Evolutionary conservation across 2,113 vertebrate species (phyloP).

Genomic region (Chaenogobius annularis): DNA sequence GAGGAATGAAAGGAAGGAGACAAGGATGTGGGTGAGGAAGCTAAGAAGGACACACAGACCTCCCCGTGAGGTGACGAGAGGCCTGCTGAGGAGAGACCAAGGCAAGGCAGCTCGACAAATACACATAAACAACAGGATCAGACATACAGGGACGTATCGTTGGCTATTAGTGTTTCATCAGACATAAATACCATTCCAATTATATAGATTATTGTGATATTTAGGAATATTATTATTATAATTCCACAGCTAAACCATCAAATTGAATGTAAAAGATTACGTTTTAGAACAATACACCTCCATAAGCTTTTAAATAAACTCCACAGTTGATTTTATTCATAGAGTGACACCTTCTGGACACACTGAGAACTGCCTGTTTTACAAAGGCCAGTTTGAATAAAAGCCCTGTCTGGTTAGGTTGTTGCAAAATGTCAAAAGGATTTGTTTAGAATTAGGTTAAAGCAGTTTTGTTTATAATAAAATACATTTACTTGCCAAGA

Average conservation of each 20-base stretch:
- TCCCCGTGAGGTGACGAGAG: constrained; percentile 67
- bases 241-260: not conserved
- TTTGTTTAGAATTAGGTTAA: not conserved
- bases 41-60: constrained; percentile 53
- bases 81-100: constrained; percentile 57
- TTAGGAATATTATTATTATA: not conserved
- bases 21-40: constrained; percentile 21
- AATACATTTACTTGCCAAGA: not conserved
- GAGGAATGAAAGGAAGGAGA: constrained; percentile 26
- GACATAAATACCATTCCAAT: constrained; percentile 1
- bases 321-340: constrained; percentile 6
- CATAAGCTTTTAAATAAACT: not conserved
- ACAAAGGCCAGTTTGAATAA: not conserved
- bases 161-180: constrained; percentile 34
- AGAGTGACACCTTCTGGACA: constrained; percentile 72
- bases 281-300: not conserved
- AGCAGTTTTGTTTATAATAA: not conserved
- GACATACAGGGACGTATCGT: constrained; percentile 34
- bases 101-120: constrained; percentile 64
- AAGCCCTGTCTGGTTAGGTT: not conserved
- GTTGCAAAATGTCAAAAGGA: not conserved
- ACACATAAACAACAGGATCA: constrained; percentile 51
- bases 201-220: too few species aligned
- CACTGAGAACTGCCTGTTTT: constrained; percentile 27
- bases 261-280: not conserved